A percentile compares a stretch with the other conserved stretches of the same genome.
Evolutionary conservation across 2,113 vertebrate genomes (phyloP).

Genomic region (Psittacula cyanocephala): DNA sequence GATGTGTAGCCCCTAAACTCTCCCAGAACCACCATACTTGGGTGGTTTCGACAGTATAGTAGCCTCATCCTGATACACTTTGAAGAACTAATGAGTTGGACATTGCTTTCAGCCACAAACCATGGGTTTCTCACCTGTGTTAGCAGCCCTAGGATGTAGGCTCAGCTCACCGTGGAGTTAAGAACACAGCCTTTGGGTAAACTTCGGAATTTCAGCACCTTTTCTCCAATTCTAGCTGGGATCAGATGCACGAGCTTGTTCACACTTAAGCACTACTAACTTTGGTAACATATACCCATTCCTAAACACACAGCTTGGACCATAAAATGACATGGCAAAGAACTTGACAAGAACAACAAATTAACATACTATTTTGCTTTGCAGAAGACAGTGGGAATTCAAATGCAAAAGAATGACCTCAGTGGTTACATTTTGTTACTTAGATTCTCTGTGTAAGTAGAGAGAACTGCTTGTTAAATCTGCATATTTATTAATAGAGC

Average conservation of each 20-base stretch:
- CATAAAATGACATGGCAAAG: background rate
- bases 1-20: background rate
- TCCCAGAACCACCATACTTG: accelerated
- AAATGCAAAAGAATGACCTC: background rate
- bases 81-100: background rate
- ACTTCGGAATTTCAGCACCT: background rate
- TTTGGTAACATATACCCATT: background rate
- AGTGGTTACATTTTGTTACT: background rate
- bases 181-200: background rate
- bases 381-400: background rate
- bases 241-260: background rate
- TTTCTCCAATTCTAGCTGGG: background rate
- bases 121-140: background rate
- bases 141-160: background rate
- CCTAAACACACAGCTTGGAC: background rate
- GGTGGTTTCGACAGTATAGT: background rate
- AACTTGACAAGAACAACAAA: background rate
- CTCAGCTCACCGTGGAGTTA: background rate
- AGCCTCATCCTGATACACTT: background rate
- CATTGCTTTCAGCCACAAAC: background rate
- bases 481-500: conserved; percentile 33
- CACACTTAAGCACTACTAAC: background rate
- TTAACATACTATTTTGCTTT: background rate
- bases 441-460: background rate
- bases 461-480: conserved; percentile 8